Base-by-base conservation (phyloP, 2,797 vertebrate genomes). In the Allobates femoralis region DNA sequence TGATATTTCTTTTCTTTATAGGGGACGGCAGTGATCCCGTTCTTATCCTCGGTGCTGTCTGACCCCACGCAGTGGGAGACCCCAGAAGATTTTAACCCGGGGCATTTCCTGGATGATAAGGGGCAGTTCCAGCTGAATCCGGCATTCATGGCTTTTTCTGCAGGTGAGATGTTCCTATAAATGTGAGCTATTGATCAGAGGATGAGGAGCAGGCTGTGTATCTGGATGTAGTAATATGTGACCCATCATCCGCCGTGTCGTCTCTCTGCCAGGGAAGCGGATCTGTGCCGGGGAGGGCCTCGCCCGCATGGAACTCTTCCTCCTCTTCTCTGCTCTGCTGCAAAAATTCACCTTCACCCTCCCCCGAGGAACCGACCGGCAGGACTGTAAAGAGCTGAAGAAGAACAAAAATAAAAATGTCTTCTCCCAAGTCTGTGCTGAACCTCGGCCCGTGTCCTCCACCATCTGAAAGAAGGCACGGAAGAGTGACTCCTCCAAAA, bases 101-200 rank as follows among this genome's bases (percentile, higher is more conserved):
- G 86, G 41, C 89, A 90, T 51, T 92, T 93, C 71, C 87, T 92
- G 79, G 89, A 91, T 55, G 84, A 73, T 1, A 74, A 86, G n/a
- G 86, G 89, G 23, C 51, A 82, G 58, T 92, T 93, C 89, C 89
- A 89, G 86, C 91, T 89, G 64, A 90, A 30, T 0, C 82, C 91
- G 0, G 92, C 91, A 58, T 92, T 91, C 80, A 89, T 90, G 90
- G 86, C 90, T 10, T 93, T 93, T 89, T 92, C 90, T 8, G 90
- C 91, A 11, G 89, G 91, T 91, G 23, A 90, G 84, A 5, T 5
- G 73, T 16, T 16, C 3, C n/a, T 26, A 51, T 50, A 26, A 5
- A 21, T 46, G 12, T 12, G 37, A 21, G 10, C 12, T n/a, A n/a
- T n/a, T n/a, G n/a, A 19, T 50, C 2, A 16, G 0, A 14, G 26